A percentile compares a stretch with the other conserved stretches of the same genome.
These are phyloP conservation scores for Bos taurus DNA, from an alignment of 2,113 vertebrate genomes.

Conservation along the genomic window DNA sequence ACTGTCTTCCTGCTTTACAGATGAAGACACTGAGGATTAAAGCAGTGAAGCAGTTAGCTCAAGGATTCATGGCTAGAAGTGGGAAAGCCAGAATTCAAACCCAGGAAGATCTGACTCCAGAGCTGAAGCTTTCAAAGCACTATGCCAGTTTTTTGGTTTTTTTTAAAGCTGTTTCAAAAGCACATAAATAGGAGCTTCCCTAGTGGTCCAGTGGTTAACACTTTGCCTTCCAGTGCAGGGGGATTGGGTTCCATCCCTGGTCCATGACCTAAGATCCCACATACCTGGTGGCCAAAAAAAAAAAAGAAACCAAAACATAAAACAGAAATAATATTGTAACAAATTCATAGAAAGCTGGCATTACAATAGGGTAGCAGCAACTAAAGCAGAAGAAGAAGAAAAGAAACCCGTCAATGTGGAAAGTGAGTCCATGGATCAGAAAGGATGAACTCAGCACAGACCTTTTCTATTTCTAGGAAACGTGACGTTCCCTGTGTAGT, in stretches of 20 bases:
- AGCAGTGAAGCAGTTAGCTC: neutral
- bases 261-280: neutral
- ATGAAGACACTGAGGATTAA: neutral
- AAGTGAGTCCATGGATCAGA: conserved; percentile 46
- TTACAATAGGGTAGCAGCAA: neutral
- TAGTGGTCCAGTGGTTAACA: neutral
- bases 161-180: conserved; percentile 1
- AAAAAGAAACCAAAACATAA: neutral
- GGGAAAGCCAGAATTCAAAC: neutral
- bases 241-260: neutral
- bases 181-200: neutral
- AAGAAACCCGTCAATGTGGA: conserved; percentile 36
- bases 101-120: neutral
- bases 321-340: neutral
- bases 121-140: neutral
- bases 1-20: neutral
- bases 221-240: neutral
- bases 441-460: conserved; percentile 25
- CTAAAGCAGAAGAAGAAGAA: neutral
- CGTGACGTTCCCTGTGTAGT: conserved; percentile 16
- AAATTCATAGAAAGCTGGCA: conserved; percentile 21
- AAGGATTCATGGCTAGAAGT: neutral
- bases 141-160: neutral
- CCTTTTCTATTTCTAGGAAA: neutral
- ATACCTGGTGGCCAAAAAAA: neutral